A percentile compares a stretch with the other conserved stretches of the same genome.
phyloP scores from a whole-genome alignment of 1,140 invertebrate species.

The Ceratosolen fusciceps region DNA sequence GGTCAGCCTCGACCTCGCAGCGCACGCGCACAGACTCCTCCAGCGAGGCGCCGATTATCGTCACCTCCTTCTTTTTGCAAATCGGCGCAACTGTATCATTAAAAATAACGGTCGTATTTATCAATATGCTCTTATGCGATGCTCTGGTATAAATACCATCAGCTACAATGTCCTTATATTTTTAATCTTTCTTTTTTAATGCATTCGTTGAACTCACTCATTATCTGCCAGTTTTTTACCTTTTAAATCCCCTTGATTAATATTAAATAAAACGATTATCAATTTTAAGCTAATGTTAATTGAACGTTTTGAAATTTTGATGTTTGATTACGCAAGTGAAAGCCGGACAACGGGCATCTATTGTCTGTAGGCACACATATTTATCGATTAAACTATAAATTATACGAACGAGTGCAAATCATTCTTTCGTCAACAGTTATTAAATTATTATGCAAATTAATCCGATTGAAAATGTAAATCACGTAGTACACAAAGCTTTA shows the following conservation, averaged over 20 bases:
- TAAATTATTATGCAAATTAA: constrained; percentile 42
- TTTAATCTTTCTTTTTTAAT: too few species aligned
- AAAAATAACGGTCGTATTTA: too few species aligned
- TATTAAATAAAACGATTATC: neutral
- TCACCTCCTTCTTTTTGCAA: constrained; percentile 78
- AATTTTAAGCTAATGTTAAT: neutral
- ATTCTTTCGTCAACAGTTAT: constrained; percentile 33
- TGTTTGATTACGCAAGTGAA: neutral
- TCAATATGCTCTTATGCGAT: too few species aligned
- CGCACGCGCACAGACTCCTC: constrained; percentile 85
- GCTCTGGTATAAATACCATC: too few species aligned
- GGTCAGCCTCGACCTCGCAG: constrained; percentile 89
- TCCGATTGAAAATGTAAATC: constrained; percentile 31
- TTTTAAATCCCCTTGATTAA: too few species aligned
- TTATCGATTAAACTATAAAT: constrained; percentile 27
- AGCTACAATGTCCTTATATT: too few species aligned
- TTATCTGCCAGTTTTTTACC: too few species aligned
- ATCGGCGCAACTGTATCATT: constrained; percentile 81
- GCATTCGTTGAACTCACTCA: too few species aligned
- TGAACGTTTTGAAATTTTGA: neutral
- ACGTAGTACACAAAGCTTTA: neutral
- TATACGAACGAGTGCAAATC: constrained; percentile 4
- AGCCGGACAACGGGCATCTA: neutral
- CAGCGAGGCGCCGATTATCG: constrained; percentile 85
- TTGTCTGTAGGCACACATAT: neutral